phyloP scores from a whole-genome alignment of 2,113 vertebrate genomes.

The Nothoprocta pentlandii region DNA sequence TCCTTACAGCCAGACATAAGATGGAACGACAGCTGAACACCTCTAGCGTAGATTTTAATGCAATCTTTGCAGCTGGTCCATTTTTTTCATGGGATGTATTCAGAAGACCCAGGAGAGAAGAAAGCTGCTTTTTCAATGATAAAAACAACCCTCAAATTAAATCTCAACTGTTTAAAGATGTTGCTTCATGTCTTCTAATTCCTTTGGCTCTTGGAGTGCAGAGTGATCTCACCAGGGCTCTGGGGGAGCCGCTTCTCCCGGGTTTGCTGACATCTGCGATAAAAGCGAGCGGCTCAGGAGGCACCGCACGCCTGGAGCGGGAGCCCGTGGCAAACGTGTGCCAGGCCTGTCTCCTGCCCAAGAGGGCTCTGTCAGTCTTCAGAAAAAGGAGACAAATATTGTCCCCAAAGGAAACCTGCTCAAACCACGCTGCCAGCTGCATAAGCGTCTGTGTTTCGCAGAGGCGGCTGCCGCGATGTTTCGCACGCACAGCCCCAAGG shows the following conservation, averaged over 20 bases:
- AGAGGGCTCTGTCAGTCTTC: neutral
- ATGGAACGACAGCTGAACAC: neutral
- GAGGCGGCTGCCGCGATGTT: constrained; percentile 19
- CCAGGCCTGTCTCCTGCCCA: neutral
- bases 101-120: neutral
- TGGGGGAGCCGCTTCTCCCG: neutral
- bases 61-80: constrained; percentile 16
- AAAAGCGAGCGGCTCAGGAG: neutral
- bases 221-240: constrained; percentile 22
- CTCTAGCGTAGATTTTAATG: neutral
- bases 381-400: neutral
- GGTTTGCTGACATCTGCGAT: neutral
- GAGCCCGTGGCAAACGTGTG: neutral
- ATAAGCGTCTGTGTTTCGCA: constrained; percentile 40
- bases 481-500: neutral
- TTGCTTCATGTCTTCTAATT: constrained; percentile 16
- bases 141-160: neutral
- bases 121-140: neutral
- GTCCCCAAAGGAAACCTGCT: neutral
- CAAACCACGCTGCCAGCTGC: neutral
- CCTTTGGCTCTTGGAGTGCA: neutral
- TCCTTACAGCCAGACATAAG: neutral
- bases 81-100: neutral
- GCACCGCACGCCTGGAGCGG: neutral
- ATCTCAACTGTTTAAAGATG: neutral